Conservation (phyloP, 53 echinoderm and acorn worm genomes). For the Crossaster papposus region DNA sequence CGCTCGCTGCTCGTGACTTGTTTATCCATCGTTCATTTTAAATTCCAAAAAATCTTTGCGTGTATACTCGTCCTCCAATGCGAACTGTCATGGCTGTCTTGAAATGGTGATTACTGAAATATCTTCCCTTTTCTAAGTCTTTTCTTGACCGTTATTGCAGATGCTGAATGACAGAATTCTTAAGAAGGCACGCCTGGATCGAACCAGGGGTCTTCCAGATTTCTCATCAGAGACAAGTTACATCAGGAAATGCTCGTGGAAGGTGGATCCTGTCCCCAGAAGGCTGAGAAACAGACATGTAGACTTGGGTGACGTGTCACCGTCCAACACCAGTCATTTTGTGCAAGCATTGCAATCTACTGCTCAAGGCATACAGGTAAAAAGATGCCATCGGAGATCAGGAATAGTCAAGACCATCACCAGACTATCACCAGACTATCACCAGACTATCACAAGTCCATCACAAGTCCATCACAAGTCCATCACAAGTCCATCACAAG, state of each 20-base stretch:
- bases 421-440: too few species aligned
- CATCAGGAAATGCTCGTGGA: slow-evolving; percentile 73
- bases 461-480: too few species aligned
- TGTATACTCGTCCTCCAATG: too few species aligned
- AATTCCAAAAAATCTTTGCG: too few species aligned
- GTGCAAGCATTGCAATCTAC: slow-evolving; percentile 62
- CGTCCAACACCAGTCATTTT: slow-evolving; percentile 68
- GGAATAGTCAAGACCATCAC: too few species aligned
- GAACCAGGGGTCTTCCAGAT: slow-evolving; percentile 55
- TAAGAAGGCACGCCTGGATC: slow-evolving; percentile 62
- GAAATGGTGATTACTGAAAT: too few species aligned
- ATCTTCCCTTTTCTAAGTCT: background rate
- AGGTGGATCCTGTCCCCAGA: slow-evolving; percentile 70
- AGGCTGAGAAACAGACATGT: slow-evolving; percentile 75
- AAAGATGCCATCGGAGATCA: background rate
- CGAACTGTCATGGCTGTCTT: too few species aligned
- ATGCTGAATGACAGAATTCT: slow-evolving; percentile 63
- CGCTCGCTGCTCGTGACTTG: too few species aligned
- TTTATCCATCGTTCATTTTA: too few species aligned
- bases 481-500: too few species aligned
- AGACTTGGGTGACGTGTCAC: slow-evolving; percentile 83
- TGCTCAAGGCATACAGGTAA: slow-evolving; percentile 82
- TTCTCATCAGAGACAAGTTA: slow-evolving; percentile 68
- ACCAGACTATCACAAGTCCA: too few species aligned
- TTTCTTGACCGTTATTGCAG: slow-evolving; percentile 32